Evolutionary conservation across 2,888 invertebrate genomes (phyloP).

Genomic region (Synanthedon andrenaeformis): DNA sequence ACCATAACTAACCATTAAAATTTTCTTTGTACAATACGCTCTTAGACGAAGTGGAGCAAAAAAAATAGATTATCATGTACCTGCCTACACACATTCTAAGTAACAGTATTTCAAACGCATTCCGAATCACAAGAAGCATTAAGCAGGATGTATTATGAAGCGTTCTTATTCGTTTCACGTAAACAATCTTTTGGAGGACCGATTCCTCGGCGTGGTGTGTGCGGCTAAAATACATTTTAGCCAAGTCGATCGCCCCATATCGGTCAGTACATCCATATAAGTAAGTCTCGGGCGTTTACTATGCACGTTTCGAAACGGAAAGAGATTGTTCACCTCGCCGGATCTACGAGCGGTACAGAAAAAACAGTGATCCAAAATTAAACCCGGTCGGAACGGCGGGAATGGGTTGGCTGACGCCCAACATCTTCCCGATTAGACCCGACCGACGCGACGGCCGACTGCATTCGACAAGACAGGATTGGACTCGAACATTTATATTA

Average conservation of each 20-base stretch:
- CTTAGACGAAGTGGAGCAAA: not conserved
- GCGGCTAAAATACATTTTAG: slow-evolving; percentile 6
- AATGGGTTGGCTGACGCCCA: slow-evolving; percentile 62
- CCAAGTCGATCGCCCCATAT: slow-evolving; percentile 12
- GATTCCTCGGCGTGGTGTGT: no score
- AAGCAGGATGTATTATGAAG: slow-evolving; percentile 38
- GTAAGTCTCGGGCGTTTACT: not conserved
- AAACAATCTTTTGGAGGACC: slow-evolving; percentile 6
- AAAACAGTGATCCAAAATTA: slow-evolving; percentile 66
- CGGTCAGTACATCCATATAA: not conserved
- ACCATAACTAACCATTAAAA: not conserved
- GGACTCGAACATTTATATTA: no score
- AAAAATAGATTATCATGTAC: slow-evolving; percentile 1
- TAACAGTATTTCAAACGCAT: slow-evolving; percentile 44
- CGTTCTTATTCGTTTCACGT: slow-evolving; percentile 53
- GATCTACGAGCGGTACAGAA: slow-evolving; percentile 41
- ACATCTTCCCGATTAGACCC: slow-evolving; percentile 36
- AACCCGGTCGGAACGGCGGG: slow-evolving; percentile 54
- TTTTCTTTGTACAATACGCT: no score
- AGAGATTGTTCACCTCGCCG: slow-evolving; percentile 66
- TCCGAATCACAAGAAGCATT: slow-evolving; percentile 38
- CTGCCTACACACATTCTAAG: slow-evolving; percentile 29
- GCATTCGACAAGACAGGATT: slow-evolving; percentile 23
- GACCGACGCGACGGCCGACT: slow-evolving; percentile 37
- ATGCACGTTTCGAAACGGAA: slow-evolving; percentile 2